Conservation (phyloP, 2,888 invertebrate genomes). For the Nemotelus nigrinus region DNA sequence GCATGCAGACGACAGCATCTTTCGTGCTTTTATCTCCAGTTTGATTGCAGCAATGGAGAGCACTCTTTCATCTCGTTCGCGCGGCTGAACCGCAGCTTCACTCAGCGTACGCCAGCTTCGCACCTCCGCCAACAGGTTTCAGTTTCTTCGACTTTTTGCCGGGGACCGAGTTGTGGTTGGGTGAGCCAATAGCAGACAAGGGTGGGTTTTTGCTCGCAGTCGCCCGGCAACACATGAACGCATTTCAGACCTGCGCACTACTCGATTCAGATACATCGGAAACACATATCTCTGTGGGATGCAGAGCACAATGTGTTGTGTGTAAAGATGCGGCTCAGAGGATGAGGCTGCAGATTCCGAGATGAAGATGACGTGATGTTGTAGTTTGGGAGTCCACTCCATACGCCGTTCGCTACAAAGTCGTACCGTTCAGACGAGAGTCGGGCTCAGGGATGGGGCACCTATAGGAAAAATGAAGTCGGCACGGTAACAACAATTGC, state of each 20-base stretch:
- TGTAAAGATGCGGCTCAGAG: not conserved
- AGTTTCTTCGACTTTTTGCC: conserved; percentile 15
- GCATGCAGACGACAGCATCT: conserved; percentile 10
- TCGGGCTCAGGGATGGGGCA: conserved; percentile 10
- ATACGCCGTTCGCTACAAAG: not conserved
- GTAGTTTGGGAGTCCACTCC: conserved; percentile 4
- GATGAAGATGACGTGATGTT: conserved; percentile 5
- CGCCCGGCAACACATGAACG: conserved; percentile 14
- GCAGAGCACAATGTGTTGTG: not conserved
- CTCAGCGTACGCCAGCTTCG: conserved; percentile 17
- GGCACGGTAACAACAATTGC: conserved; percentile 30
- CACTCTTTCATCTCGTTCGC: conserved; percentile 24
- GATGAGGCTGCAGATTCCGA: conserved; percentile 2
- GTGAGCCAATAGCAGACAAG: conserved; percentile 31
- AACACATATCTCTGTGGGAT: not conserved
- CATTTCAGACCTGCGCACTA: conserved; percentile 33
- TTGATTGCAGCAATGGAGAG: conserved; percentile 9
- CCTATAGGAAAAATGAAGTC: conserved; percentile 24
- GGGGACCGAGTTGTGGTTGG: not conserved
- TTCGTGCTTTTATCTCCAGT: conserved; percentile 1
- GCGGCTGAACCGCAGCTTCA: conserved; percentile 3
- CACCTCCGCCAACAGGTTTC: not conserved
- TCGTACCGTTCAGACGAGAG: not conserved
- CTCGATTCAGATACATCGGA: not conserved
- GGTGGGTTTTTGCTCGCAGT: conserved; percentile 32